A percentile compares a stretch with the other conserved stretches of the same genome.
Evolutionary conservation across 1,140 invertebrate species (phyloP).

Genomic region (Vollenhovia emeryi): DNA sequence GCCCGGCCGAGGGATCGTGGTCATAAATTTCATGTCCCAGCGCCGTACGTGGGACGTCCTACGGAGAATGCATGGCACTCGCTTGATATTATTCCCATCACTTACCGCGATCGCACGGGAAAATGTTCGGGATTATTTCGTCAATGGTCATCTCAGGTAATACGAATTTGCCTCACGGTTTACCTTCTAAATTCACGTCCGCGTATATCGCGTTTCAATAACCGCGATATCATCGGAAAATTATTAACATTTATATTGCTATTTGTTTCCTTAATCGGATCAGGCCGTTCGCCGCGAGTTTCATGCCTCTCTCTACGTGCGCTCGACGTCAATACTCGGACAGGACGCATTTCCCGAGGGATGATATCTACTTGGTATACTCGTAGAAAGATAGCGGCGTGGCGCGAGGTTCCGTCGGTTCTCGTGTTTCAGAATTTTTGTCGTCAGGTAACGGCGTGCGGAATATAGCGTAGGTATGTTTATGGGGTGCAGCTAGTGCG

Average conservation of each 20-base stretch:
- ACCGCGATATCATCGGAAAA: background rate
- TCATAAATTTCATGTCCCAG: conserved; percentile 66
- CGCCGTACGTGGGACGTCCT: conserved; percentile 37
- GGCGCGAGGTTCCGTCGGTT: conserved; percentile 20
- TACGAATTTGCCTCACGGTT: background rate
- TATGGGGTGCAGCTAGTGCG: conserved; percentile 34
- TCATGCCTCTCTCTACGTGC: conserved; percentile 24
- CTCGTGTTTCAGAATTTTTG: conserved; percentile 51
- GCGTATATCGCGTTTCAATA: background rate
- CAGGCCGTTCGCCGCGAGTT: background rate
- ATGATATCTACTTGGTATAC: background rate
- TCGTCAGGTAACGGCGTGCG: background rate
- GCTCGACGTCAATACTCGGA: conserved; percentile 19
- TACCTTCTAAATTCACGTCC: no score
- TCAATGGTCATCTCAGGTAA: background rate
- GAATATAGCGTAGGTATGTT: conserved; percentile 14
- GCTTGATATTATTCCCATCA: background rate
- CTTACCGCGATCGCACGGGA: background rate
- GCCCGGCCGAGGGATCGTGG: conserved; percentile 65
- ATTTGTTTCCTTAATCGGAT: background rate
- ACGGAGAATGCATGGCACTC: background rate
- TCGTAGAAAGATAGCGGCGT: conserved; percentile 4
- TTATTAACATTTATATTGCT: background rate
- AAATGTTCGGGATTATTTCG: conserved; percentile 1
- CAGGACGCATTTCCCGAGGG: conserved; percentile 48